Conservation (phyloP, 35 echinoderm and acorn worm genomes). For the Eucidaris tribuloides region DNA sequence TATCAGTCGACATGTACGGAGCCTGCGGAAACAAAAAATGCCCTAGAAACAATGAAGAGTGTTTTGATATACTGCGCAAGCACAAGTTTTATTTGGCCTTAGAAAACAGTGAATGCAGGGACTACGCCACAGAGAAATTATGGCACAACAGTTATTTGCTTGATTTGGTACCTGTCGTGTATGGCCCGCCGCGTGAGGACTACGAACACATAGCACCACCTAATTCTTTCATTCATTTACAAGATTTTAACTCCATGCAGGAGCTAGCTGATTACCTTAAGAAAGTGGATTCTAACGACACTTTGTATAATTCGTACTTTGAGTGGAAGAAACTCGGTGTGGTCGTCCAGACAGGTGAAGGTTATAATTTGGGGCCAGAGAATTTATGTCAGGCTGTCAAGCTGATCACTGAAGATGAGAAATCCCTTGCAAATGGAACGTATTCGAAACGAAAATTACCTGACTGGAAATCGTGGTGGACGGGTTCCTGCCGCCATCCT, state of each 20-base stretch:
- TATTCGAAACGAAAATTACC: too few species aligned
- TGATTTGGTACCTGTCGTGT: constrained; percentile 48
- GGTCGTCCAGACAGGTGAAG: too few species aligned
- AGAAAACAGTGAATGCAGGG: constrained; percentile 54
- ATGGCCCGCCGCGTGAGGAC: constrained; percentile 35
- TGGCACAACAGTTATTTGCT: constrained; percentile 35
- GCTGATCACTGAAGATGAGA: too few species aligned
- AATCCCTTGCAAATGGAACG: too few species aligned
- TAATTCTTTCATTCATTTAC: constrained; percentile 53
- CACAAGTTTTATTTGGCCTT: constrained; percentile 67
- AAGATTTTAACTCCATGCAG: constrained; percentile 35
- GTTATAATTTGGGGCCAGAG: too few species aligned
- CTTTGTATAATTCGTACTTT: constrained; percentile 47
- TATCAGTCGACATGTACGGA: constrained; percentile 41
- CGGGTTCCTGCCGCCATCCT: too few species aligned
- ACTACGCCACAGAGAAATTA: constrained; percentile 64
- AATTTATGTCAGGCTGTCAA: too few species aligned
- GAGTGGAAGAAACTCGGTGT: constrained; percentile 35
- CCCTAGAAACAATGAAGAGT: constrained; percentile 5
- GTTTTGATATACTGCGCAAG: background rate
- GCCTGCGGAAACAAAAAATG: constrained; percentile 46
- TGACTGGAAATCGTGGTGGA: too few species aligned
- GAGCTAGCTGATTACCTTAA: constrained; percentile 32
- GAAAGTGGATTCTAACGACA: constrained; percentile 23
- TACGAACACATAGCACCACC: constrained; percentile 42